A percentile compares a stretch with the other conserved stretches of the same genome.
phyloP scores from a whole-genome alignment of 2,113 vertebrate species.

The Atrichornis clamosus region DNA sequence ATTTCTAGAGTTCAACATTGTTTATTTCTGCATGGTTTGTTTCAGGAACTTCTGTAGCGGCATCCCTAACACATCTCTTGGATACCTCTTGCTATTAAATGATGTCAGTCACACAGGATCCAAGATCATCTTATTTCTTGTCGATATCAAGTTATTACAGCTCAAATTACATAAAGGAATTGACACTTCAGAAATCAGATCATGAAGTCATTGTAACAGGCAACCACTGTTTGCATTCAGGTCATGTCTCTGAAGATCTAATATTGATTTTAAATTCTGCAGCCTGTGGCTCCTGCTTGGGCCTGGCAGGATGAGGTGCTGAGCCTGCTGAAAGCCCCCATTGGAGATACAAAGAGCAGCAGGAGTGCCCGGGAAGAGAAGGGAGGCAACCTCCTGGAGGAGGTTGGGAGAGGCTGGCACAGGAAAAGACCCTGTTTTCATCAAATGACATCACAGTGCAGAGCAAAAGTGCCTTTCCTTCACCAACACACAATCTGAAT shows the following conservation, averaged over 20 bases:
- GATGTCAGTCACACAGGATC: not conserved
- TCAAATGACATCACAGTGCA: not conserved
- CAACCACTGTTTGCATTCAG: not conserved
- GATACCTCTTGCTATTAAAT: not conserved
- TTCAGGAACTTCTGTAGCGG: not conserved
- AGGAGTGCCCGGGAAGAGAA: not conserved
- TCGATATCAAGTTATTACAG: not conserved
- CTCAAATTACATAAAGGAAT: not conserved
- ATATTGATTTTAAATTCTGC: not conserved
- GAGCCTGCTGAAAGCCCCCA: not conserved
- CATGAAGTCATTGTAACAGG: not conserved
- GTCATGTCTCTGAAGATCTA: not conserved
- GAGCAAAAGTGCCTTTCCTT: not conserved
- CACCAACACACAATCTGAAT: not conserved
- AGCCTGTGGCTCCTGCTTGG: not conserved
- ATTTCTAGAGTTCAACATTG: not conserved
- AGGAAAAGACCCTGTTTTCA: not conserved
- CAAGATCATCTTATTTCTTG: not conserved
- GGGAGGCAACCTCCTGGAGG: not conserved
- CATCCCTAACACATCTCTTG: not conserved
- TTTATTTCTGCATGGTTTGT: not conserved
- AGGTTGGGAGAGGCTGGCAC: not conserved
- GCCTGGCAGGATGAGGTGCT: not conserved
- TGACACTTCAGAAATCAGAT: not conserved
- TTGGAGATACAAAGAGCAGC: fast-evolving